phyloP scores from a whole-genome alignment of 2,797 vertebrate species.

The Tragelaphus eurycerus region DNA sequence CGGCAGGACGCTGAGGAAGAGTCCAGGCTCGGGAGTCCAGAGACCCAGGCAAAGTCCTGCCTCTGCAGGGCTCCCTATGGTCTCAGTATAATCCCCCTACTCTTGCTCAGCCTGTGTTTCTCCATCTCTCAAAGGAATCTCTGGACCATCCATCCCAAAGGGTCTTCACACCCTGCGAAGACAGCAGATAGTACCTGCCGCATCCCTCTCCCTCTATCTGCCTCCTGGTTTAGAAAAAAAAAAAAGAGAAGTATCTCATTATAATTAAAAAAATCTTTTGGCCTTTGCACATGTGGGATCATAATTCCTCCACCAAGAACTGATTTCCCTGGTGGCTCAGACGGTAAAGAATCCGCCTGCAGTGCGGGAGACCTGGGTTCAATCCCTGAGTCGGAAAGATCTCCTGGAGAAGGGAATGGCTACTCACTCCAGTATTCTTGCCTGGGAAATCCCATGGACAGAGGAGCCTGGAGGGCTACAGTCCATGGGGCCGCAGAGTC shows the following conservation, averaged over 20 bases:
- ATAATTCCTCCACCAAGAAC: not conserved
- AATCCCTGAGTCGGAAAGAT: not conserved
- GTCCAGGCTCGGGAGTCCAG: not conserved
- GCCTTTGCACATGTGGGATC: not conserved
- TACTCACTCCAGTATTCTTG: not conserved
- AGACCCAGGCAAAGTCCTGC: not conserved
- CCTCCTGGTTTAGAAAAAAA: not conserved
- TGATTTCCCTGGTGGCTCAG: not conserved
- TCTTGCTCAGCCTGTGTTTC: not conserved
- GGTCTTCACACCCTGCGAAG: not conserved
- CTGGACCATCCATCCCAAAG: not conserved
- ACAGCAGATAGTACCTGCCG: not conserved
- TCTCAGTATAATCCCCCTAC: not conserved
- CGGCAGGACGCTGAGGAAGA: not conserved
- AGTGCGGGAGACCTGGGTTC: not conserved
- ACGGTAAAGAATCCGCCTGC: not conserved
- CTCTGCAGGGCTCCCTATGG: not conserved
- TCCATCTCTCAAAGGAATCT: not conserved
- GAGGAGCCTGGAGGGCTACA: not conserved
- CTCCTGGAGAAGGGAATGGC: not conserved
- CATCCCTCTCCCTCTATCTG: not conserved
- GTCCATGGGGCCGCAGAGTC: not conserved
- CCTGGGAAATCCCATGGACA: not conserved
- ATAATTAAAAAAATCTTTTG: not conserved
- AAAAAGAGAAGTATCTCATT: not conserved